phyloP scores from a whole-genome alignment of 2,113 vertebrate genomes.

The Zonotrichia leucophrys region DNA sequence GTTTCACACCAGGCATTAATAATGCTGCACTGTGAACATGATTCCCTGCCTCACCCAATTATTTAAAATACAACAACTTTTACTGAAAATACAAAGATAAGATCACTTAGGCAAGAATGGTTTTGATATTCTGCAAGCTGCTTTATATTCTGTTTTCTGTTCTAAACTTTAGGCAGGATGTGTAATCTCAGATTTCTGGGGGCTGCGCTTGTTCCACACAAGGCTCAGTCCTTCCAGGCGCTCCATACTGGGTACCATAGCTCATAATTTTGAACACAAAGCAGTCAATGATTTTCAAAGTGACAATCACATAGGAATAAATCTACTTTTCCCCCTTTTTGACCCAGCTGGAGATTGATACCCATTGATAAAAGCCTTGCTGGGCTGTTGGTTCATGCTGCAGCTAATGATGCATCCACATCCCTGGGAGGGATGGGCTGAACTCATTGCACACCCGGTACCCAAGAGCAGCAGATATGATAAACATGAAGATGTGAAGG shows the following conservation, averaged over 20 bases:
- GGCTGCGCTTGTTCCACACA: not conserved
- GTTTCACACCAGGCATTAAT: not conserved
- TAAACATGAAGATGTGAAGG: not conserved
- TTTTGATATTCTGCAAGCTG: not conserved
- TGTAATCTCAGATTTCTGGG: not conserved
- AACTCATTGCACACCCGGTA: not conserved
- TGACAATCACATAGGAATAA: not conserved
- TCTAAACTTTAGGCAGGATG: not conserved
- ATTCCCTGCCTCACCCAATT: not conserved
- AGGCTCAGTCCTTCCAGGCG: not conserved
- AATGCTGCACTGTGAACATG: not conserved
- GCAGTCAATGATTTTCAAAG: not conserved
- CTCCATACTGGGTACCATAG: fast-evolving
- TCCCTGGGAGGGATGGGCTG: not conserved
- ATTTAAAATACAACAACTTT: not conserved
- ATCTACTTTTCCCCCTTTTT: not conserved
- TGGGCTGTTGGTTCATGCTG: not conserved
- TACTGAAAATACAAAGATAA: not conserved
- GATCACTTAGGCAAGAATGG: not conserved
- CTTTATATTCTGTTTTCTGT: not conserved
- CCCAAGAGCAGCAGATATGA: not conserved
- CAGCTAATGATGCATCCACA: not conserved
- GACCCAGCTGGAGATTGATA: not conserved
- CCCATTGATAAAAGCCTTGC: not conserved
- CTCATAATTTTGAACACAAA: not conserved